Base-by-base conservation (phyloP, 2,888 invertebrate species). In the Phortica okadai region DNA sequence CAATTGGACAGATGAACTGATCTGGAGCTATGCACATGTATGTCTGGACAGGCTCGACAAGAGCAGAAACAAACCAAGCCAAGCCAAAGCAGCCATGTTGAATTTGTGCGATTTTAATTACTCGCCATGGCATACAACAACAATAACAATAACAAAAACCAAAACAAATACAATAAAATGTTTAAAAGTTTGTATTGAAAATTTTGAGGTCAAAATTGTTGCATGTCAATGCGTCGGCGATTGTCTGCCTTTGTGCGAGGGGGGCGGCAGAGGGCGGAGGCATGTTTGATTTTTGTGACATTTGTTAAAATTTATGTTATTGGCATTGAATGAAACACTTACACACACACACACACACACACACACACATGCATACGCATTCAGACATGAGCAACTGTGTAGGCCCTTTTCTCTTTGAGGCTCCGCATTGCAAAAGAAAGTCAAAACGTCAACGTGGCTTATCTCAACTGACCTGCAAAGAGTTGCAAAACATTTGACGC, bases 381-480 rank as follows among this genome's bases (percentile, higher is more conserved):
- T 7, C 16, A 25, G 6, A 62, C 62, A 62, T 21, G 7, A 16
- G 62, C 1, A 21, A 21, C 59, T 8, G 21, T 25, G n/a, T 11
- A 62, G 62, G 62, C 62, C 62, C 62, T 62, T 62, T 56, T 56
- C 21, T 33, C 33, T 33, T 33, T 33, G 33, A 33, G 33, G 33
- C 4, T 33, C 16, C 21, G 62, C 62, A 7, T 16, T 25, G 62
- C 56, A 56, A 72, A 72, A 72, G 70, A 72, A 72, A 72, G 70
- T 72, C 56, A 56, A 72, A n/a, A 14, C 54, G n/a, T 2, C 66
- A 11, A 42, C 10, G 33, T 42, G 42, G 58, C 82, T 80, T 84
- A 86, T 85, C 84, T 81, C 76, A 83, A 82, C 82, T 87, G 87
- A 85, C 84, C 85, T 82, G 87, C 80, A 83, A 84, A 85, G 81